These are phyloP conservation scores for Bombus cullumanus DNA, from an alignment of 1,140 invertebrate genomes.

Conservation along the genomic window DNA sequence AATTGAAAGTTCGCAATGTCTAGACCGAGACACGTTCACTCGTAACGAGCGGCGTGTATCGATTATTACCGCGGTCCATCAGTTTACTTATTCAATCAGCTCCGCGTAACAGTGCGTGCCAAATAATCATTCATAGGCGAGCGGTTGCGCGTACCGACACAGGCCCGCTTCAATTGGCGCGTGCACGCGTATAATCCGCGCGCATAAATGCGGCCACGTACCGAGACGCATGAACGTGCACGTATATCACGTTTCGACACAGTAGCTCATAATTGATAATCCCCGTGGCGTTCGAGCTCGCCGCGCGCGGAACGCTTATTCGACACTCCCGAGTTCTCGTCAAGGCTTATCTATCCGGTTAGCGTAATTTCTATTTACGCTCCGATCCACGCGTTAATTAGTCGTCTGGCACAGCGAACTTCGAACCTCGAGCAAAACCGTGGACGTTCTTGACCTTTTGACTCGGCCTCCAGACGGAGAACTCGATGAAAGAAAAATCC, in stretches of 20 bases:
- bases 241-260: slow-evolving; percentile 47
- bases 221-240: slow-evolving; percentile 3
- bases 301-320: slow-evolving; percentile 21
- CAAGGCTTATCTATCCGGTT: slow-evolving; percentile 46
- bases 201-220: not conserved
- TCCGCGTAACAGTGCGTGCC: slow-evolving; percentile 44
- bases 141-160: no score
- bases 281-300: slow-evolving; percentile 38
- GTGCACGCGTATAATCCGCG: slow-evolving; percentile 11
- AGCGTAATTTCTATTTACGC: slow-evolving; percentile 51
- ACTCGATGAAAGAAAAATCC: not conserved
- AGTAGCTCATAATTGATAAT: slow-evolving; percentile 66
- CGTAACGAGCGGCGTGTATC: not conserved
- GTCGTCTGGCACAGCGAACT: not conserved
- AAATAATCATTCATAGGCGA: slow-evolving; percentile 44
- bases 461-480: not conserved
- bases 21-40: not conserved
- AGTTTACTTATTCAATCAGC: slow-evolving; percentile 48
- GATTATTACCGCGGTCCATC: slow-evolving; percentile 26
- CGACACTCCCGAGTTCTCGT: slow-evolving; percentile 50
- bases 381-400: slow-evolving; percentile 59
- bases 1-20: not conserved
- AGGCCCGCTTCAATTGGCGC: not conserved
- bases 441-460: slow-evolving; percentile 3
- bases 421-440: not conserved